Base-by-base conservation (phyloP, 2,113 vertebrate genomes). In the Pheucticus melanocephalus region DNA sequence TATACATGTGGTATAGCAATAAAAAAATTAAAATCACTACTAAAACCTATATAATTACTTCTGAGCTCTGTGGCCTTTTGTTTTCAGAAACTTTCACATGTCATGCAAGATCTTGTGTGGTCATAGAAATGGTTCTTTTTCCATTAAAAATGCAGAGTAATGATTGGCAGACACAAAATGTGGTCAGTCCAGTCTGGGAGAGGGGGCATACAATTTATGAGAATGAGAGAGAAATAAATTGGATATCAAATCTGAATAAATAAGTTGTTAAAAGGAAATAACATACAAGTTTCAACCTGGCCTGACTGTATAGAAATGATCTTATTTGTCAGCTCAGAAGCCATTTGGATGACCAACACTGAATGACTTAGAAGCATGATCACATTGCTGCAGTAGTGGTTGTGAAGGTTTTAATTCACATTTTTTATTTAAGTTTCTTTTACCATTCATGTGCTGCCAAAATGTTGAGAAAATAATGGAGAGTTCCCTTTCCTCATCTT, bases 41-140 rank as follows among this genome's bases (percentile, higher is more conserved):
- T 97, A 96, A 97, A 98, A 91, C 95, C 94, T 95, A 94, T 97
- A 85, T 92, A 96, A 96, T 92, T 96, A 92, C 86, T 97, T 96
- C 94, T 65, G 22, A 86, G 82, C 78, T 96, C 88, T 80, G 50
- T 94, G 90, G 95, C 96, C 64, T 95, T 82, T 94, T 94, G 84
- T 95, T 95, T 97, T 90, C 48, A 92, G 86, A 71, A 94, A 92
- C n/a, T 95, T 91, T 94, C 93, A 89, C 91, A 19, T 96, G 86
- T 82, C 45, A 23, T 56, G 15, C 85, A 90, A 95, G 63, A 75
- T 90, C 51, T 92, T 79, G 23, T 80, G 42, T 65, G 97, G 96
- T 97, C 98, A 98, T 98, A 86, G 92, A 96, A 97, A 98, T 70
- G 97, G 97, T 97, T 97, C 50, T 76, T 64, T 33, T 50, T 72